phyloP scores from a whole-genome alignment of 2,113 vertebrate genomes.

The Petrocephalus zakoni region DNA sequence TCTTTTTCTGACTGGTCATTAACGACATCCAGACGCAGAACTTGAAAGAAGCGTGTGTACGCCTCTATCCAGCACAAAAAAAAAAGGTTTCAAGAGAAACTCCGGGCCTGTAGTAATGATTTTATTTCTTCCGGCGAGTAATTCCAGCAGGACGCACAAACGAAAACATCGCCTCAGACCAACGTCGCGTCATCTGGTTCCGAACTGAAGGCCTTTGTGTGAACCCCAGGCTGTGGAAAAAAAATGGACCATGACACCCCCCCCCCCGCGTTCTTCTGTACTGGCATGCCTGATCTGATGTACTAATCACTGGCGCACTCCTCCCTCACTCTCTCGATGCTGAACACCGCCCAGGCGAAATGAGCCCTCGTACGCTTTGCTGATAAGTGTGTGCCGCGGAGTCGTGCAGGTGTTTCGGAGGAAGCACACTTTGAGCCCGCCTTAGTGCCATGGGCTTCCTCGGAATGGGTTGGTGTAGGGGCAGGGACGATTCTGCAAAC shows the following conservation, averaged over 20 bases:
- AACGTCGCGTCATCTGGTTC: conserved; percentile 20
- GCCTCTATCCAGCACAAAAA: background rate
- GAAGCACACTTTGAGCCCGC: background rate
- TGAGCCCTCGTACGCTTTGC: background rate
- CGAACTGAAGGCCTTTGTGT: conserved; percentile 13
- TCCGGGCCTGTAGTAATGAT: background rate
- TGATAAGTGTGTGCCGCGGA: background rate
- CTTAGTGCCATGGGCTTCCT: background rate
- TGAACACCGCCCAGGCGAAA: background rate
- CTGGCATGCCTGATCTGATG: conserved; percentile 51
- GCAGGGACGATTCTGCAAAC: background rate
- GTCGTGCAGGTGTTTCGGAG: too few species aligned
- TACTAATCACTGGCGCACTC: conserved; percentile 13
- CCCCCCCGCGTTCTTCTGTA: conserved; percentile 27
- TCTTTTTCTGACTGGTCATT: background rate
- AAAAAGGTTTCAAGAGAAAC: background rate
- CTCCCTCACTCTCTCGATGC: background rate
- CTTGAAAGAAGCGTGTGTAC: background rate
- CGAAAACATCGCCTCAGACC: conserved; percentile 25
- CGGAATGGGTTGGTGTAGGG: background rate
- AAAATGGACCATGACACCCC: background rate
- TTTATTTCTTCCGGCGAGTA: conserved; percentile 5
- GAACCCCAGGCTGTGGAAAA: background rate
- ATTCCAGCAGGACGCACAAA: conserved; percentile 22
- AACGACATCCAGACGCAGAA: background rate